Conservation (phyloP, 53 echinoderm and acorn worm genomes). For the Crossaster papposus region DNA sequence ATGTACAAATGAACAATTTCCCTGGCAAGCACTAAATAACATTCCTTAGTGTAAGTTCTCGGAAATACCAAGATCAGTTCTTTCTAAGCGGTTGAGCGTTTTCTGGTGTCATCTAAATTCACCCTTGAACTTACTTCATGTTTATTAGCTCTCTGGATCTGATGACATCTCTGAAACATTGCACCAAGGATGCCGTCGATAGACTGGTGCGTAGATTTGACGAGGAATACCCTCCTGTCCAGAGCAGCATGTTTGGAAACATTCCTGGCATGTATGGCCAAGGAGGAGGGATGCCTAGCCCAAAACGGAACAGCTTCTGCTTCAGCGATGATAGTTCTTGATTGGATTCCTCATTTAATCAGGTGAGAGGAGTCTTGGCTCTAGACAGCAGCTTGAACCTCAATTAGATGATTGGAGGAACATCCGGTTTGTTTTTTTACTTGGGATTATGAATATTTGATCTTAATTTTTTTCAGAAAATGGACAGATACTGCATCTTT, state of each 20-base stretch:
- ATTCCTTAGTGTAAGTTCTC: too few species aligned
- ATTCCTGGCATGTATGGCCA: conserved; percentile 37
- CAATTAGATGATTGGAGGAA: background rate
- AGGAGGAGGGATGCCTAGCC: conserved; percentile 4
- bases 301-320: conserved; percentile 62
- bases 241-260: conserved; percentile 43
- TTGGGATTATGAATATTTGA: background rate
- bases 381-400: background rate
- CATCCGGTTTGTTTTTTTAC: background rate
- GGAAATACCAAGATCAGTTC: too few species aligned
- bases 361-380: conserved; percentile 49
- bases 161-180: conserved; percentile 77
- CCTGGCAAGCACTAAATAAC: too few species aligned
- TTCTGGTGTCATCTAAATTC: too few species aligned
- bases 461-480: background rate
- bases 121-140: background rate
- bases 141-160: conserved; percentile 76
- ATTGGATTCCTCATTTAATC: conserved; percentile 93
- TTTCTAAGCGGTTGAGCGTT: too few species aligned
- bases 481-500: too few species aligned
- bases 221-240: conserved; percentile 64
- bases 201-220: conserved; percentile 80
- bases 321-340: conserved; percentile 91
- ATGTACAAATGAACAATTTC: too few species aligned
- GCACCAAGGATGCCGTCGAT: conserved; percentile 86